A percentile compares a stretch with the other conserved stretches of the same genome.
phyloP scores from a whole-genome alignment of 1,140 invertebrate genomes.

The Apis dorsata region DNA sequence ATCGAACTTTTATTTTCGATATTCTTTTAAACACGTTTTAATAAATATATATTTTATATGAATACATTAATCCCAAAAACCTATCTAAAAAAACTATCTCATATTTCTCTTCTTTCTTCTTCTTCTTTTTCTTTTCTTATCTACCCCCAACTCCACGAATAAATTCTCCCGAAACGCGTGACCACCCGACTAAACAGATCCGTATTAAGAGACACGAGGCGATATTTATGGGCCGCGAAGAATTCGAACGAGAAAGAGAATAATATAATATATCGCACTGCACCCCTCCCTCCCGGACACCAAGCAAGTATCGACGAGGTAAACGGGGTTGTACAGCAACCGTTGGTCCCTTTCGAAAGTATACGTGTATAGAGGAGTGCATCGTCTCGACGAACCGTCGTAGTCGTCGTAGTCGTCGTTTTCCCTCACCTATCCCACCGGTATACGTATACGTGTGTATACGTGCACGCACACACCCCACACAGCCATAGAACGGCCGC shows the following conservation, averaged over 20 bases:
- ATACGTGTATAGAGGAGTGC: conserved; percentile 30
- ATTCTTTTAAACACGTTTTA: too few relatives aligned
- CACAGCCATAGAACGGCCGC: conserved; percentile 59
- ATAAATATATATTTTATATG: too few relatives aligned
- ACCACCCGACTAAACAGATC: not conserved
- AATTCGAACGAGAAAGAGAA: conserved; percentile 8
- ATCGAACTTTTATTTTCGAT: too few relatives aligned
- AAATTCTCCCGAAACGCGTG: not conserved
- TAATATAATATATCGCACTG: conserved; percentile 24
- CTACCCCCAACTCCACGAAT: too few relatives aligned
- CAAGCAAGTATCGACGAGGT: conserved; percentile 23
- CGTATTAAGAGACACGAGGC: not conserved
- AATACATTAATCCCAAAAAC: not conserved
- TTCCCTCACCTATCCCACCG: conserved; percentile 40
- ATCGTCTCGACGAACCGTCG: conserved; percentile 44
- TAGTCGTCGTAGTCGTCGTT: not conserved
- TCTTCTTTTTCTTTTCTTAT: too few relatives aligned
- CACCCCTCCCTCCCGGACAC: not conserved
- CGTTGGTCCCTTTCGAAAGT: conserved; percentile 41
- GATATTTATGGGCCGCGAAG: conserved; percentile 8
- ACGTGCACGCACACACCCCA: conserved; percentile 24
- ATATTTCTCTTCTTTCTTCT: too few relatives aligned
- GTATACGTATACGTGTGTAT: not conserved
- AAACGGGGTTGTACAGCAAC: conserved; percentile 44
- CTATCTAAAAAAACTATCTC: too few relatives aligned